A percentile compares a stretch with the other conserved stretches of the same genome.
These are phyloP conservation scores for Tragulus kanchil DNA, from an alignment of 2,113 vertebrate genomes.

Conservation along the genomic window DNA sequence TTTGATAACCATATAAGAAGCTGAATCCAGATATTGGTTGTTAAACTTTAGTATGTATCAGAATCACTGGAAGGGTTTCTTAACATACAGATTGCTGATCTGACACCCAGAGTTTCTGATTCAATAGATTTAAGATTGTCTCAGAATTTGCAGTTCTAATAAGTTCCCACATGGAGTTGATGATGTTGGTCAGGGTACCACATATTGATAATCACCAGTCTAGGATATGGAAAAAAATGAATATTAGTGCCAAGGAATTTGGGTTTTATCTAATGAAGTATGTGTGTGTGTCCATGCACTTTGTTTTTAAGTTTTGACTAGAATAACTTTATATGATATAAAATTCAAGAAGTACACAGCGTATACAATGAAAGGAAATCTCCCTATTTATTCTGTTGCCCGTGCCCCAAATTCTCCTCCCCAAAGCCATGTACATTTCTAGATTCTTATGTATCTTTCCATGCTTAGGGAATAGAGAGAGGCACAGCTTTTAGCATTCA, in stretches of 20 bases:
- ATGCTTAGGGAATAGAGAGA: neutral
- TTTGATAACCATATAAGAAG: neutral
- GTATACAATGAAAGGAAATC: neutral
- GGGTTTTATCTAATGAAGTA: neutral
- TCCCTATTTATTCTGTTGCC: neutral
- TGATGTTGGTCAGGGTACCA: neutral
- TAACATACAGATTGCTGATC: neutral
- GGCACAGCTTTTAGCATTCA: neutral
- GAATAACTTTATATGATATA: neutral
- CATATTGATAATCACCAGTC: neutral
- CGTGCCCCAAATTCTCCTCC: neutral
- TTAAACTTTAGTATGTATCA: neutral
- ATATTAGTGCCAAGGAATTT: neutral
- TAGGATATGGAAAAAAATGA: neutral
- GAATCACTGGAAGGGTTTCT: neutral
- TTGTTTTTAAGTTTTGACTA: neutral
- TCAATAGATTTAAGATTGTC: neutral
- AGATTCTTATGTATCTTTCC: neutral
- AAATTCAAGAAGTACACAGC: neutral
- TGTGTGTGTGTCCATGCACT: neutral
- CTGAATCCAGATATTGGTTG: neutral
- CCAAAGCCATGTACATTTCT: neutral
- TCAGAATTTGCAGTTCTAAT: neutral
- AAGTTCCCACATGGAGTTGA: neutral
- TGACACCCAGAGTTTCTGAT: neutral